Base-by-base conservation (phyloP, 2,888 invertebrate genomes). In the Drosophila recens region DNA sequence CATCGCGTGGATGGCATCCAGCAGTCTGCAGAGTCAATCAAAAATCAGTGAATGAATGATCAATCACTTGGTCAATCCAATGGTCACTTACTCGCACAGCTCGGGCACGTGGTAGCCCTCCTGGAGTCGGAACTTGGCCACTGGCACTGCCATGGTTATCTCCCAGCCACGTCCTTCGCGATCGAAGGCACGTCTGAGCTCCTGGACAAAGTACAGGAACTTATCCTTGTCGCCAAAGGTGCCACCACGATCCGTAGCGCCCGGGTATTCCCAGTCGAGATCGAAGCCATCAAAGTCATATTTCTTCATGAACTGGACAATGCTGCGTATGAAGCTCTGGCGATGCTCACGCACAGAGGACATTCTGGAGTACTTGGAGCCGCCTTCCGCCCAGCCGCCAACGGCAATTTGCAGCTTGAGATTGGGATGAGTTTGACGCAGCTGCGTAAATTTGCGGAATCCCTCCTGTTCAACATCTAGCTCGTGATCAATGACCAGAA, bases 101-200 rank as follows among this genome's bases (percentile, higher is more conserved):
- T 97, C 97, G 13, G 97, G 97, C 8, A 98, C 97, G 90, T 97
- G 97, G 89, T 98, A 98, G 0, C 97, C 98, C 92, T 97, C 97
- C 92, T 97, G 96, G 40, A 98, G 93, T 34, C 97, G 94, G 91
- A 97, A 97, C 91, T 96, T 97, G 3, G 97, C 97, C 46, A 98
- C 94, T 0, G 97, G 97, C 6, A 97, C 97, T 0, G 97, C 97
- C 93, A 97, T 97, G 0, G 97, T 97, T 51, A 98, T 95, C 91
- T 98, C 97, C 97, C 97, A 97, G 33, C 95, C 95, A 81, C 95
- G 95, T 1, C 94, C 95, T 61, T 94, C 95, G 42, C 95, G 94
- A 90, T 96, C 94, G 90, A 98, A 97, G 1, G 97, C 97, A 27
- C 96, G 94, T 73, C 95, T 93, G 76, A 98, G 89, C 91, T 97